A percentile compares a stretch with the other conserved stretches of the same genome.
phyloP scores from a whole-genome alignment of 2,797 vertebrate genomes.

The Cynodonichthys magdalenae region DNA sequence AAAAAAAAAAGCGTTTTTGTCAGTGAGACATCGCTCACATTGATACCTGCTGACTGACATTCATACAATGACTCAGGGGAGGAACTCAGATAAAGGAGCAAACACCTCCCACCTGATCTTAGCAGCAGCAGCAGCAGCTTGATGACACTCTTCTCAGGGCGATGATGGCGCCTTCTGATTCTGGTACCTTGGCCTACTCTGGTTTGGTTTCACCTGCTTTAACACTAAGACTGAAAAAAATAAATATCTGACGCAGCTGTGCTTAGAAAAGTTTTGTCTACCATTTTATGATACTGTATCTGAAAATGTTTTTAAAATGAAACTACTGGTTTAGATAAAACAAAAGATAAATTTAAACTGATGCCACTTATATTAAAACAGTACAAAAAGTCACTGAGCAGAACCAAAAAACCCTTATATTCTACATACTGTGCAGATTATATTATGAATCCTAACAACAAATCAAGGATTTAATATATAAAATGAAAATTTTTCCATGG shows the following conservation, averaged over 20 bases:
- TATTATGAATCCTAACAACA: too few species aligned
- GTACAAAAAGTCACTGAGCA: too few species aligned
- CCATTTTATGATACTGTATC: conserved; percentile 2
- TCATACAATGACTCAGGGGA: conserved; percentile 76
- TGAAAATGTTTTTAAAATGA: too few species aligned
- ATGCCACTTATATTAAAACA: too few species aligned
- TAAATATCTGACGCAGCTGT: not conserved
- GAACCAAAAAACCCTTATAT: too few species aligned
- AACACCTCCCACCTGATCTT: conserved; percentile 79
- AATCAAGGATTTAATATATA: too few species aligned
- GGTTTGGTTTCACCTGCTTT: conserved; percentile 28
- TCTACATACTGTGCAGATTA: too few species aligned
- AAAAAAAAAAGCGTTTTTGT: conserved; percentile 12
- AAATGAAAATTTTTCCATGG: too few species aligned
- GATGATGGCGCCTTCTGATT: conserved; percentile 22
- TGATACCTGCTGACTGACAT: conserved; percentile 73
- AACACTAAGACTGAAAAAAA: conserved; percentile 5
- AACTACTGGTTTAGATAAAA: too few species aligned
- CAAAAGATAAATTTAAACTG: too few species aligned
- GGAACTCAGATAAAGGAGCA: conserved; percentile 72
- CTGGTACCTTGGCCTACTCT: conserved; percentile 26
- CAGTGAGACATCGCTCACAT: conserved; percentile 29
- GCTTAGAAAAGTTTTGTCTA: not conserved
- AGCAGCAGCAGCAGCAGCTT: conserved; percentile 41
- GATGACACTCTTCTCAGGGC: conserved; percentile 6